Percentiles rank a stretch among this genome's conserved stretches.
Evolutionary conservation across 2,888 invertebrate genomes (phyloP).

Genomic region (Acrobasis suavella): DNA sequence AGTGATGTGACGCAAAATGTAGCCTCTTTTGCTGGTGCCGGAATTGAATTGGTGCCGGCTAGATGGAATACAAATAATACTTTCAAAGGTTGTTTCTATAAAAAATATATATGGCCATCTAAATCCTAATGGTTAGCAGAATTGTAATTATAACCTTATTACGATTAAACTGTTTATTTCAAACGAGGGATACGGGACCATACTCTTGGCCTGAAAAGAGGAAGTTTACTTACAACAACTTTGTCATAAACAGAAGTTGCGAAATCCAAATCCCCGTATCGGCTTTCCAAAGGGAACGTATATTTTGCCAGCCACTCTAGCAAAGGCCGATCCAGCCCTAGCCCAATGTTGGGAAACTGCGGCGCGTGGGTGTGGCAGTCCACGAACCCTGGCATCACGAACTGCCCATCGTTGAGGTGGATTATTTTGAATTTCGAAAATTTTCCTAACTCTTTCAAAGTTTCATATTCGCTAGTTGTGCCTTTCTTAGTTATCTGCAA

Average conservation of each 20-base stretch:
- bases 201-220: background rate
- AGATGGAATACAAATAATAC: too few species aligned
- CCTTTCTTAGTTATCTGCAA: slow-evolving; percentile 59
- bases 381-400: slow-evolving; percentile 93
- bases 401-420: slow-evolving; percentile 72
- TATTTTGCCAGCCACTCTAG: slow-evolving; percentile 93
- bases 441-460: slow-evolving; percentile 36
- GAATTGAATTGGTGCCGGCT: too few species aligned
- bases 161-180: too few species aligned
- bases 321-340: slow-evolving; percentile 90
- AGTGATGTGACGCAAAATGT: too few species aligned
- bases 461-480: slow-evolving; percentile 45
- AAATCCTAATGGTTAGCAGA: too few species aligned
- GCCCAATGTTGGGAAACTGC: slow-evolving; percentile 92
- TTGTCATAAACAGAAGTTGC: slow-evolving; percentile 87
- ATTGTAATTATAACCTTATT: too few species aligned
- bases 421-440: slow-evolving; percentile 46
- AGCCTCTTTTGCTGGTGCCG: too few species aligned
- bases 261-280: slow-evolving; percentile 86
- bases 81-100: too few species aligned
- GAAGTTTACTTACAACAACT: slow-evolving; percentile 87
- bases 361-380: slow-evolving; percentile 96
- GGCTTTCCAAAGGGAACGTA: slow-evolving; percentile 92
- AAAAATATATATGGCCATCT: too few species aligned
- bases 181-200: too few species aligned